These are phyloP conservation scores for Schizaphis graminum DNA, from an alignment of 2,888 invertebrate species.

Conservation along the genomic window DNA sequence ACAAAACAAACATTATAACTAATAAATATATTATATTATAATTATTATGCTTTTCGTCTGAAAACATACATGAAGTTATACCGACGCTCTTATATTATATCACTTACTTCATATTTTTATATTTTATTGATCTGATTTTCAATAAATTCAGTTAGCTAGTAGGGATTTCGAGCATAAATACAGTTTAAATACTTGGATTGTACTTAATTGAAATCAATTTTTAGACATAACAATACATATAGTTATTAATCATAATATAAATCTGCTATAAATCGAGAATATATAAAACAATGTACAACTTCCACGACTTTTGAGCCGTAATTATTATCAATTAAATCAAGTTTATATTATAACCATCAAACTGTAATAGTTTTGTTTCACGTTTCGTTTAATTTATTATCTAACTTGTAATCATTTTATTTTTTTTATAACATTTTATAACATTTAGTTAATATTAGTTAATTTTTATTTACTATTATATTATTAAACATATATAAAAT, in stretches of 20 bases:
- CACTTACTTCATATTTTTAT: not conserved
- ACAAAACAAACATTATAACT: not conserved
- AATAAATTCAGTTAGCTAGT: not conserved
- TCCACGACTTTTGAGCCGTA: not conserved
- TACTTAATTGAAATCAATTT: too few species aligned
- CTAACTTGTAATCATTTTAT: not conserved
- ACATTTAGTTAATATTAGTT: not conserved
- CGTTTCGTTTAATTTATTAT: not conserved
- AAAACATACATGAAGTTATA: not conserved
- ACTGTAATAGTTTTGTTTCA: not conserved
- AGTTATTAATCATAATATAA: too few species aligned
- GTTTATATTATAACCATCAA: not conserved
- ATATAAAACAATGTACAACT: too few species aligned
- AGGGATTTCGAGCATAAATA: not conserved
- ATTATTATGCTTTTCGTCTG: not conserved
- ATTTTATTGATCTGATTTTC: not conserved
- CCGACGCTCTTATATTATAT: not conserved
- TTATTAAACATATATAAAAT: not conserved
- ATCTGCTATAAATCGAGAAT: too few species aligned
- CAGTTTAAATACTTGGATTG: not conserved
- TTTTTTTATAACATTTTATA: not conserved
- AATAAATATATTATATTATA: not conserved
- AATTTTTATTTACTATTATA: not conserved
- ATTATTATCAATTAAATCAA: not conserved
- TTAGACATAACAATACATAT: too few species aligned